phyloP scores from a whole-genome alignment of 2,888 invertebrate species.

The Epinotia bilunana region DNA sequence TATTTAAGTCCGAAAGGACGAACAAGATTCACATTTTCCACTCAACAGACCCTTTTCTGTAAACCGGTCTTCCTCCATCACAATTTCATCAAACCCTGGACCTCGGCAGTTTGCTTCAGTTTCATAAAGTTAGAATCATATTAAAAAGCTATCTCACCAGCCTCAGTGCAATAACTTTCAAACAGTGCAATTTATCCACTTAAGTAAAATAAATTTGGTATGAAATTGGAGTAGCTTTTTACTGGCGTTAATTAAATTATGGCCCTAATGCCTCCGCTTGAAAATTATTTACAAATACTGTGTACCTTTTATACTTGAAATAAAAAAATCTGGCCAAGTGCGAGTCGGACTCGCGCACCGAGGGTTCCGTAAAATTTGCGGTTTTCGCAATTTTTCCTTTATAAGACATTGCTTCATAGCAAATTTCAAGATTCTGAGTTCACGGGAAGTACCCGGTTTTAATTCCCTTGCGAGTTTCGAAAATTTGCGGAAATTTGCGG shows the following conservation, averaged over 20 bases:
- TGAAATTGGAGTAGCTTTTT: constrained; percentile 1
- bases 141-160: constrained; percentile 37
- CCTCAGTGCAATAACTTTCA: constrained; percentile 28
- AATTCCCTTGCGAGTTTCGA: no score
- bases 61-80: background rate
- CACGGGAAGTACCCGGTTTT: no score
- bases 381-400: no score
- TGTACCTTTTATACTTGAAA: no score
- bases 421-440: no score
- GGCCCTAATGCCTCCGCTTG: no score
- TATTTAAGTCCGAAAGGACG: background rate
- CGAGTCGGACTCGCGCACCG: no score
- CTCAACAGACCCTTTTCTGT: constrained; percentile 3
- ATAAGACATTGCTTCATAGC: no score
- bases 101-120: constrained; percentile 22
- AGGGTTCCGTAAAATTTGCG: no score
- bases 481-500: no score
- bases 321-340: no score
- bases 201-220: constrained; percentile 12
- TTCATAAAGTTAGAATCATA: constrained; percentile 32
- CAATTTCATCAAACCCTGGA: constrained; percentile 12
- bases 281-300: no score
- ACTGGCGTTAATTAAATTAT: background rate
- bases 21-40: background rate
- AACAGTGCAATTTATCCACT: constrained; percentile 26